Conservation (phyloP, 2,888 invertebrate genomes). For the Oscheius myriophilus region DNA sequence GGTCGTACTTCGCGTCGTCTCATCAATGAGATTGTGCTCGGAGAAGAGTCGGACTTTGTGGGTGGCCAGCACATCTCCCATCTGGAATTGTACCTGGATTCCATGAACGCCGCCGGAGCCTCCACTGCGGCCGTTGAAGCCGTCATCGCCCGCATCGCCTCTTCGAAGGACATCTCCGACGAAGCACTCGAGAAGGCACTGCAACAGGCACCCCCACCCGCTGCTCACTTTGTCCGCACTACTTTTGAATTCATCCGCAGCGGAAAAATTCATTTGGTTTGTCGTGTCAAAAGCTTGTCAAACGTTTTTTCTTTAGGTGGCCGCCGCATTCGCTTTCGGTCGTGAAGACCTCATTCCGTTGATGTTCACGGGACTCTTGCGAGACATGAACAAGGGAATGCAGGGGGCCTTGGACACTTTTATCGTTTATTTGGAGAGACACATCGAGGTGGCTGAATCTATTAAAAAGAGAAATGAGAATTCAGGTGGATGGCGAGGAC, state of each 20-base stretch:
- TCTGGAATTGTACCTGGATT: constrained; percentile 37
- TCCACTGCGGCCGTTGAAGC: constrained; percentile 7
- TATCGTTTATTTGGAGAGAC: constrained; percentile 36
- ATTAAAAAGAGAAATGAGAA: no score
- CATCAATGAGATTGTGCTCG: constrained; percentile 42
- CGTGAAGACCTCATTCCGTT: constrained; percentile 38
- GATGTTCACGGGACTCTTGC: constrained; percentile 36
- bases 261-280: constrained; percentile 23
- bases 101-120: constrained; percentile 32
- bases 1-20: constrained; percentile 28
- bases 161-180: constrained; percentile 22
- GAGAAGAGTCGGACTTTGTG: constrained; percentile 33
- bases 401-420: constrained; percentile 33
- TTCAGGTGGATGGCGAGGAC: constrained; percentile 28
- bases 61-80: constrained; percentile 39
- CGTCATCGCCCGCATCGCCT: constrained; percentile 6
- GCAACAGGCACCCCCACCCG: constrained; percentile 27
- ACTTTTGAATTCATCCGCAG: constrained; percentile 35
- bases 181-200: constrained; percentile 11
- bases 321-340: constrained; percentile 39
- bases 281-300: no score
- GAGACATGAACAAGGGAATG: constrained; percentile 34
- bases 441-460: constrained; percentile 21
- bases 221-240: constrained; percentile 31
- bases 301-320: constrained; percentile 4